Base-by-base conservation (phyloP, 2,888 invertebrate species). In the Heliconius sara region DNA sequence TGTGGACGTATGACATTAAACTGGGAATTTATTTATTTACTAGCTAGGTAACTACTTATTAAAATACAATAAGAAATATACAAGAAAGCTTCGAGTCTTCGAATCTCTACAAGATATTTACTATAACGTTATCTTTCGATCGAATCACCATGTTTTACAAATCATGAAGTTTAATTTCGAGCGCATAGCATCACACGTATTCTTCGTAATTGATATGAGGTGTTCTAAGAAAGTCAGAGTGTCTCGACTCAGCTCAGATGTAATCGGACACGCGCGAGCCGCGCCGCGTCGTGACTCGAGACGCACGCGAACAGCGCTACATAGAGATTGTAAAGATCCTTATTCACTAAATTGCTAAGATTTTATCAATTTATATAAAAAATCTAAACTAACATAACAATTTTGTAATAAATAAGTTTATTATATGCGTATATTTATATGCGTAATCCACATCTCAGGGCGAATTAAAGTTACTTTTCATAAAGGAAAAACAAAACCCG, bases 181-280 rank as follows among this genome's bases (percentile, higher is more conserved):
- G 47, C 74, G 68, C 77, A 77, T 70, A 65, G 65, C 77, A 80
- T 78, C 77, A 71, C 71, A 72, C 70, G 65, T 77, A 72, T 78
- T 70, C 73, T 19, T 30, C 39, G 79, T 81, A 81, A 80, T 76
- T 76, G 76, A 79, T 80, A 78, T 67, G 47, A 71, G 60, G 67
- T 67, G 68, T 78, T 81, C 80, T 76, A 39, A 79, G 79, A 81
- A 81, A 79, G 79, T 70, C 67, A 27, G 57, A 68, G 79, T 77
- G 76, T 76, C 57, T 60, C 81, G 39, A 70, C 77, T 76, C 72
- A 72, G 73, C 73, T 77, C 66, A 80, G 81, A 81, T 80, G 81
- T 81, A 80, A 80, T 76, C 81, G 66, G 79, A 79, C 77, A 74
- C 76, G 79, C 79, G 71, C 76, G 73, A 52, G 76, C 52, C n/a